Evolutionary conservation across 2,888 invertebrate genomes (phyloP).

Genomic region (Dryobota labecula): DNA sequence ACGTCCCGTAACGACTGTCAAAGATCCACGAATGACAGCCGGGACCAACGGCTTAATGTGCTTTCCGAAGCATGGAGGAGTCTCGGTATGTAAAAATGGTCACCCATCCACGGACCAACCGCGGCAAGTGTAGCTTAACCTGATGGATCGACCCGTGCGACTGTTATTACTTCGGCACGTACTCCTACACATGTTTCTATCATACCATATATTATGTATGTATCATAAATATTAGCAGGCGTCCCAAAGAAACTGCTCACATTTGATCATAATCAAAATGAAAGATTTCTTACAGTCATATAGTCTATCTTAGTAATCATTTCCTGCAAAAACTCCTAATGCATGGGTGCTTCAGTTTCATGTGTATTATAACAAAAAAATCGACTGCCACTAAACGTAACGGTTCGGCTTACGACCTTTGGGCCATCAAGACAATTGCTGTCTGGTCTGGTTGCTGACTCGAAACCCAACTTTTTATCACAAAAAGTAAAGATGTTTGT

Average conservation of each 20-base stretch:
- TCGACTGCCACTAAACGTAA: constrained; percentile 52
- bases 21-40: no score
- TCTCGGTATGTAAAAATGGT: no score
- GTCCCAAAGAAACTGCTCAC: not conserved
- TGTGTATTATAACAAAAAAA: constrained; percentile 59
- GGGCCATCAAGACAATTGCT: constrained; percentile 47
- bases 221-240: not conserved
- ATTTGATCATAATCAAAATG: constrained; percentile 23
- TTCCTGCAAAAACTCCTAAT: constrained; percentile 55
- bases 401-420: constrained; percentile 57
- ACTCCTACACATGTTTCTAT: no score
- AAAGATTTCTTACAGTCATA: constrained; percentile 30
- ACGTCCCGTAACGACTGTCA: no score
- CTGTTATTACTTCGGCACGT: no score
- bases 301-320: constrained; percentile 27
- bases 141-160: no score
- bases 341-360: constrained; percentile 55
- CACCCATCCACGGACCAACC: no score
- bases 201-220: no score
- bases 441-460: constrained; percentile 59
- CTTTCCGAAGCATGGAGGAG: no score
- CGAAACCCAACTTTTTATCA: constrained; percentile 21
- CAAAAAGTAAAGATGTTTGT: constrained; percentile 2
- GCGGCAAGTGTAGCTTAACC: no score
- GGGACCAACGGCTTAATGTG: no score